These are phyloP conservation scores for Lithodes maja DNA, from an alignment of 2,888 invertebrate genomes.

Conservation along the genomic window DNA sequence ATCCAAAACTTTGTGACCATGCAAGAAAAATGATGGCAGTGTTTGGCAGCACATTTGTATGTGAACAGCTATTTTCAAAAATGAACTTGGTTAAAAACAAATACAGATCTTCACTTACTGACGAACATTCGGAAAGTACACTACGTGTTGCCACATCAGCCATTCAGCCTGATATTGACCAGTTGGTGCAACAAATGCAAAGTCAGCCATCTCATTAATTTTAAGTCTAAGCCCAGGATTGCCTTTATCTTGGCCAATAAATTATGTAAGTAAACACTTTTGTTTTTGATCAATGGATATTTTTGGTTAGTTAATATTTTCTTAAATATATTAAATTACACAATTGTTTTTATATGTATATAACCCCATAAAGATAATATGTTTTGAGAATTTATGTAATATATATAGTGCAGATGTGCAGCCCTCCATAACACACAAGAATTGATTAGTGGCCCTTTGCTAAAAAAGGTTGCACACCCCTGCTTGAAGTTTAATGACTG, in stretches of 20 bases:
- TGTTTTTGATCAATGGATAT: constrained; percentile 4
- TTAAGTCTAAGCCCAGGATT: neutral
- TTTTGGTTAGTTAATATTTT: constrained; percentile 4
- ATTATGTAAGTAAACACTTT: neutral
- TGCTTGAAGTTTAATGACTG: too few relatives aligned
- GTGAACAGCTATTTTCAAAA: constrained; percentile 30
- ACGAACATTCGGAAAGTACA: constrained; percentile 24
- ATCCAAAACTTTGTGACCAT: constrained; percentile 9
- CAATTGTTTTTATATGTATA: neutral
- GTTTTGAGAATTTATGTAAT: too few relatives aligned
- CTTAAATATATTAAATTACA: neutral
- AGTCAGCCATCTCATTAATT: constrained; percentile 16
- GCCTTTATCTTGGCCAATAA: neutral
- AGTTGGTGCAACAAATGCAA: constrained; percentile 32
- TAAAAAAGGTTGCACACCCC: too few relatives aligned
- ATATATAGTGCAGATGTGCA: too few relatives aligned
- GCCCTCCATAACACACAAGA: too few relatives aligned
- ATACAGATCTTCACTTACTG: constrained; percentile 20
- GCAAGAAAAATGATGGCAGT: constrained; percentile 25
- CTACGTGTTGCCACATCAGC: constrained; percentile 28
- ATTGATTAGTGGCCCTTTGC: too few relatives aligned
- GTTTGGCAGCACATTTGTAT: constrained; percentile 25
- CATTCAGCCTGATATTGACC: constrained; percentile 34
- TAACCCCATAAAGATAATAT: too few relatives aligned
- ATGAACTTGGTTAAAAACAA: constrained; percentile 32